Percentiles rank a stretch among this genome's conserved stretches.
Evolutionary conservation across 1,140 invertebrate species (phyloP).

Genomic region (Octopus sinensis): DNA sequence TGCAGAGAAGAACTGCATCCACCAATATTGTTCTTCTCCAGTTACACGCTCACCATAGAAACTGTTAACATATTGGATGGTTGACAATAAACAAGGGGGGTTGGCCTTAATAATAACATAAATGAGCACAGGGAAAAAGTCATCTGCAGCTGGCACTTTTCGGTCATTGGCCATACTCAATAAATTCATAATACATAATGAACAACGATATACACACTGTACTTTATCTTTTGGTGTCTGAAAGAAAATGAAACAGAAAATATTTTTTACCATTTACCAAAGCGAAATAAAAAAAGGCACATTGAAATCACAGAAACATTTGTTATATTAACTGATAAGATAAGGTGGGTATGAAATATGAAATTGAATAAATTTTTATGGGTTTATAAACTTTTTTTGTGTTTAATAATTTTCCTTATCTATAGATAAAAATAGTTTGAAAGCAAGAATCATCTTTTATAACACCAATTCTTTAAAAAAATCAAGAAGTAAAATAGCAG

Average conservation of each 20-base stretch:
- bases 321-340: too few species aligned
- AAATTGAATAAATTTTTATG: too few species aligned
- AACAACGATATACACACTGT: conserved; percentile 80
- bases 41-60: conserved; percentile 80
- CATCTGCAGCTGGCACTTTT: conserved; percentile 89
- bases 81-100: conserved; percentile 90
- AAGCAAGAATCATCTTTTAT: too few species aligned
- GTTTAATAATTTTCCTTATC: too few species aligned
- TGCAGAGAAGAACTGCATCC: conserved; percentile 95
- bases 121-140: conserved; percentile 93
- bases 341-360: too few species aligned
- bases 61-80: conserved; percentile 91
- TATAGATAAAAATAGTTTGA: too few species aligned
- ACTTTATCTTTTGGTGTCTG: conserved; percentile 89
- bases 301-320: too few species aligned
- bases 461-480: too few species aligned
- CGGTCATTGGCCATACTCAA: conserved; percentile 76
- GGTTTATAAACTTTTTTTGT: too few species aligned
- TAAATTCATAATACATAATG: conserved; percentile 85
- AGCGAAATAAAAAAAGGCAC: too few species aligned
- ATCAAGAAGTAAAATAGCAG: too few species aligned
- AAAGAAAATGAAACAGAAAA: conserved; percentile 19
- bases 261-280: too few species aligned
- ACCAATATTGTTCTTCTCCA: conserved; percentile 96
- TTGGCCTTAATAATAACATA: conserved; percentile 96